phyloP scores from a whole-genome alignment of 2,797 vertebrate species.

The Heterohyrax brucei region DNA sequence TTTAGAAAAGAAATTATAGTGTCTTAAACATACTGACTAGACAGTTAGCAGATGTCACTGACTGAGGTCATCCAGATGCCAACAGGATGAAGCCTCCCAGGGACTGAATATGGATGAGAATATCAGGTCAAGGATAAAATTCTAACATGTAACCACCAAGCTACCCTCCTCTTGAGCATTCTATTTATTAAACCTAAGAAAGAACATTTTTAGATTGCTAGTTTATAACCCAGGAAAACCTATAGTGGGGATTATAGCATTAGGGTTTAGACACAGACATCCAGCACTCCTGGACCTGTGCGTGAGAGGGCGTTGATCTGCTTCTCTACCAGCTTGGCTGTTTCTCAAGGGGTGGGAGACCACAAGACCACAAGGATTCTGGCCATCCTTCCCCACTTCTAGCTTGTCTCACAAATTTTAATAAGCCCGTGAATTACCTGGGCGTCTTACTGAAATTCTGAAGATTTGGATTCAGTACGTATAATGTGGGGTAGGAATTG shows the following conservation, averaged over 20 bases:
- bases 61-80: neutral
- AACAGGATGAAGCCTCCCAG: neutral
- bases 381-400: neutral
- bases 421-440: neutral
- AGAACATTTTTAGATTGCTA: neutral
- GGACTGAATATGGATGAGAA: slow-evolving; percentile 19
- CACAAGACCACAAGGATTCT: neutral
- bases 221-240: neutral
- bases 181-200: neutral
- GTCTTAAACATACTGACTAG: neutral
- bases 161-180: neutral
- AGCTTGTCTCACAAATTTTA: slow-evolving; percentile 5
- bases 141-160: neutral
- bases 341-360: neutral
- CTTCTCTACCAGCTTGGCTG: neutral
- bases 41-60: slow-evolving; percentile 1
- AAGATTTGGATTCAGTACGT: neutral
- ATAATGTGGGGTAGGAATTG: neutral
- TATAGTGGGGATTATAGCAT: neutral
- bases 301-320: neutral
- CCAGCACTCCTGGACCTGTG: neutral
- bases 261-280: neutral
- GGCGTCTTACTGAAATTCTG: neutral
- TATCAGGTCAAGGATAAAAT: slow-evolving; percentile 32
- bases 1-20: slow-evolving; percentile 51